Percentiles rank a stretch among this genome's conserved stretches.
Conservation (phyloP, 2,888 invertebrate species). For the Pelosia muscerda region DNA sequence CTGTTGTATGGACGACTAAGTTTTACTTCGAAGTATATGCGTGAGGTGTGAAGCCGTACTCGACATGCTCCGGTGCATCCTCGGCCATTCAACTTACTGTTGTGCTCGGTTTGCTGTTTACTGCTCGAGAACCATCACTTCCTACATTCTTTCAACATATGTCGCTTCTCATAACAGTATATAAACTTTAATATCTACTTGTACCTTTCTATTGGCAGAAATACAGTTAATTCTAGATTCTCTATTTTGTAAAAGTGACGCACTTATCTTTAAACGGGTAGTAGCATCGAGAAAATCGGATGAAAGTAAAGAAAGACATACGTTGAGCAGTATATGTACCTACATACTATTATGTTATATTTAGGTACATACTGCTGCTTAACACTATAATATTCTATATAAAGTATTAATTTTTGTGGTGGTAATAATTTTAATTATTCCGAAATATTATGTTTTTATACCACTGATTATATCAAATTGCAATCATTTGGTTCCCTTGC, state of each 20-base stretch:
- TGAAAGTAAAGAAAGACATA: neutral
- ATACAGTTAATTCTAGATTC: neutral
- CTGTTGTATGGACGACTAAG: conserved; percentile 28
- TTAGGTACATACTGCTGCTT: too few relatives aligned
- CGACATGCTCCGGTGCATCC: conserved; percentile 74
- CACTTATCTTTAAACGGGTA: neutral
- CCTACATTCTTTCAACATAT: conserved; percentile 68
- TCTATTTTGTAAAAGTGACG: conserved; percentile 5
- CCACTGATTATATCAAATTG: too few relatives aligned
- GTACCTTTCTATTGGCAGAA: neutral
- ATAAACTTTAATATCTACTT: conserved; percentile 15
- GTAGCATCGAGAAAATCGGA: neutral
- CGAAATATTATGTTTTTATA: too few relatives aligned
- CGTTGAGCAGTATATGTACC: neutral
- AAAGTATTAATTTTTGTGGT: too few relatives aligned
- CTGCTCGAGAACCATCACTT: conserved; percentile 77
- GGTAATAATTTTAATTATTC: neutral
- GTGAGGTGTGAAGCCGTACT: conserved; percentile 70
- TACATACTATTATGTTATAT: too few relatives aligned
- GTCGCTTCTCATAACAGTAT: conserved; percentile 40
- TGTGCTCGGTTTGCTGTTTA: conserved; percentile 73
- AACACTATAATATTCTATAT: neutral
- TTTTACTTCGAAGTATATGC: conserved; percentile 36
- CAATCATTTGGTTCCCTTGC: too few relatives aligned
- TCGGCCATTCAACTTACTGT: conserved; percentile 81